Conservation (phyloP, 2,888 invertebrate species). For the Chymomyza procnemis region DNA sequence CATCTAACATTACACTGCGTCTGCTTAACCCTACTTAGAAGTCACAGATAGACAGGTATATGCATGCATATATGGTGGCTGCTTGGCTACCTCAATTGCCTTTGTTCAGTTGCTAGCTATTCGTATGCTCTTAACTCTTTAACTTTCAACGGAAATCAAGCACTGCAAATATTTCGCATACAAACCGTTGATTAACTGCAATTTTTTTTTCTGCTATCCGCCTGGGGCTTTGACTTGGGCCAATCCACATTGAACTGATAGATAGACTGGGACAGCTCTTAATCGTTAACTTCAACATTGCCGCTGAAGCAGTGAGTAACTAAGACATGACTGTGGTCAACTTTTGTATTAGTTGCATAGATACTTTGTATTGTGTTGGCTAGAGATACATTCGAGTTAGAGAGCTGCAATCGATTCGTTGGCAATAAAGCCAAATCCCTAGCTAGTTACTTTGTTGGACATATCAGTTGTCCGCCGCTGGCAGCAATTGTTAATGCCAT, state of each 20-base stretch:
- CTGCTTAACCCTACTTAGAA: neutral
- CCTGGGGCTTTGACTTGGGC: slow-evolving; percentile 29
- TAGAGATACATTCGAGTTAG: neutral
- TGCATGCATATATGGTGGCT: neutral
- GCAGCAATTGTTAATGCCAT: slow-evolving; percentile 30
- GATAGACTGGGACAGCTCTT: slow-evolving; percentile 12
- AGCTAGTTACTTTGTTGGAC: slow-evolving; percentile 38
- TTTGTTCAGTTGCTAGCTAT: neutral
- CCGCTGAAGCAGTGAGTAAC: neutral
- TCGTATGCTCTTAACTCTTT: slow-evolving; percentile 18
- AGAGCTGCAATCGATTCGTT: slow-evolving; percentile 9
- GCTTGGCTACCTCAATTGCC: neutral
- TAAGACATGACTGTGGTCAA: neutral
- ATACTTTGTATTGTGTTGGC: neutral
- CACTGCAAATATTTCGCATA: slow-evolving; percentile 18
- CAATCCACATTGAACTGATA: slow-evolving; percentile 12
- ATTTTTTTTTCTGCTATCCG: slow-evolving; percentile 53
- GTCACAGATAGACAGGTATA: neutral
- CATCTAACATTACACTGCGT: too few relatives aligned
- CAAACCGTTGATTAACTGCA: slow-evolving; percentile 44
- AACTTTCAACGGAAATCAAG: slow-evolving; percentile 48
- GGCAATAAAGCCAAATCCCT: slow-evolving; percentile 33
- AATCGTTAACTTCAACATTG: slow-evolving; percentile 35
- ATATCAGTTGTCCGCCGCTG: slow-evolving; percentile 25
- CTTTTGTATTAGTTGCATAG: neutral